A percentile compares a stretch with the other conserved stretches of the same genome.
Conservation (phyloP, 2,888 invertebrate genomes). For the Pristionchus entomophagus region DNA sequence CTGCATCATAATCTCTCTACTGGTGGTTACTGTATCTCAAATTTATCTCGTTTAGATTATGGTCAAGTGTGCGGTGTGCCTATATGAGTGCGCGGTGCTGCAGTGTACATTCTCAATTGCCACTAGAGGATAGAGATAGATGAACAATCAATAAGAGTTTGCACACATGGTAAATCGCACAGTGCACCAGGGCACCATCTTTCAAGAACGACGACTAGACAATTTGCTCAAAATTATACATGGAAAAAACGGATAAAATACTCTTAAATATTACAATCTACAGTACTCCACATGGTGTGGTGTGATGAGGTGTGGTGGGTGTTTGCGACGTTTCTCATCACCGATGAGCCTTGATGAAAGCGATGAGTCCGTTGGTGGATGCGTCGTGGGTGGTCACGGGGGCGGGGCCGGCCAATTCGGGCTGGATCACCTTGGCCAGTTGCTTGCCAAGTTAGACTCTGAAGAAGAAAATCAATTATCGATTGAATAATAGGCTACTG, state of each 20-base stretch:
- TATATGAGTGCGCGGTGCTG: neutral
- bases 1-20: slow-evolving; percentile 1
- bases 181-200: neutral
- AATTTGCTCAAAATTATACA: slow-evolving; percentile 23
- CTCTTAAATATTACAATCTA: neutral
- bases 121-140: too few relatives aligned
- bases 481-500: neutral
- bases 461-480: slow-evolving; percentile 58
- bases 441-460: slow-evolving; percentile 98
- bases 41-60: slow-evolving; percentile 25
- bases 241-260: neutral
- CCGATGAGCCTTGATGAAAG: slow-evolving; percentile 84
- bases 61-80: neutral
- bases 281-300: neutral
- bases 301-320: neutral
- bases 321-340: neutral
- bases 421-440: slow-evolving; percentile 97
- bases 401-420: slow-evolving; percentile 85
- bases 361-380: slow-evolving; percentile 97
- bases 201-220: neutral
- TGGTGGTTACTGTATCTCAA: slow-evolving; percentile 9
- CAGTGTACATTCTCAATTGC: too few relatives aligned
- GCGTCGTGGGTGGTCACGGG: slow-evolving; percentile 86
- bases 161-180: neutral
- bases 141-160: neutral